These are phyloP conservation scores for Drosophila austrosaltans DNA, from an alignment of 2,888 invertebrate genomes.

Conservation along the genomic window DNA sequence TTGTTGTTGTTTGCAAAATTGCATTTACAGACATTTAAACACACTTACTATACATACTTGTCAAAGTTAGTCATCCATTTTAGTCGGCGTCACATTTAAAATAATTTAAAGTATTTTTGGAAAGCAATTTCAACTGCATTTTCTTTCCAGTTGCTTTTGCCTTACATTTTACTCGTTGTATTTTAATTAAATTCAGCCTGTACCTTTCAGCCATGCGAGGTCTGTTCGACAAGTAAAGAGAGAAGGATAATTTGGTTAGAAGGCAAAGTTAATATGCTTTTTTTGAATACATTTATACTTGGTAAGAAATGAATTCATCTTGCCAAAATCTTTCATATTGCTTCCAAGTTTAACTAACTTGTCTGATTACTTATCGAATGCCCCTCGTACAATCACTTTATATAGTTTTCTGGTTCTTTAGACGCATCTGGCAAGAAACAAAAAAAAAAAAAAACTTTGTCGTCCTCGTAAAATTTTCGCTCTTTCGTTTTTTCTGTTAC, in stretches of 20 bases:
- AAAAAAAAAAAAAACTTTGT: background rate
- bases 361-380: background rate
- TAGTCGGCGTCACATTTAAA: conserved; percentile 1
- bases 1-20: background rate
- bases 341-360: background rate
- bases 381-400: background rate
- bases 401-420: conserved; percentile 10
- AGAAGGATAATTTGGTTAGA: conserved; percentile 7
- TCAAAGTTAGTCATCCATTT: background rate
- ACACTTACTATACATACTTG: background rate
- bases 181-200: conserved; percentile 15
- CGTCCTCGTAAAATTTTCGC: conserved; percentile 27
- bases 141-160: background rate
- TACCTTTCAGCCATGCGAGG: background rate
- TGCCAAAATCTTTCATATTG: background rate
- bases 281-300: too few relatives aligned
- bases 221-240: background rate
- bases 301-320: background rate
- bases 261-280: too few relatives aligned
- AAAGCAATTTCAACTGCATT: background rate
- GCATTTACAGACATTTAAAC: background rate
- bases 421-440: conserved; percentile 3
- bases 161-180: conserved; percentile 17
- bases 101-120: background rate
- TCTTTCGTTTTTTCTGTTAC: background rate